Evolutionary conservation across 2,797 vertebrate genomes (phyloP), one percentile per base, ranked within the genome.

Genomic region (Falco naumanni): DNA sequence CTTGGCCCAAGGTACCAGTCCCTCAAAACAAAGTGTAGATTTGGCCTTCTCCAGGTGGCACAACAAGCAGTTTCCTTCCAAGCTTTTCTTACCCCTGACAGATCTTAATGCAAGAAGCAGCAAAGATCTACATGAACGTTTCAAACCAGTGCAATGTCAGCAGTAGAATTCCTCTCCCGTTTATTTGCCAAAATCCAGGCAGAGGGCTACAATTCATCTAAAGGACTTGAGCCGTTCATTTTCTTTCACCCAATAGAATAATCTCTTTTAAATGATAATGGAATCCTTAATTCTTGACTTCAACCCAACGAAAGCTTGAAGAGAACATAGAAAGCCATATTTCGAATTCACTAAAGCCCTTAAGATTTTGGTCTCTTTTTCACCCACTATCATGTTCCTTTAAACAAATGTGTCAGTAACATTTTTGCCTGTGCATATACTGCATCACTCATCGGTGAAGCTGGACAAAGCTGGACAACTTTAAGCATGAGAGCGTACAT

Each of bases 401-500:
- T n/a, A 76, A 81, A 81, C 41, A 84, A 89, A 70, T 2, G 29
- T 29, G 53, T 53, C 11, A 0, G 51, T 43, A 54, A n/a, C 13
- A 12, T 14, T 75, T 88, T 9, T 37, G 39, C 71, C 65, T 33
- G 4, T 26, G 54, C 8, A 11, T 24, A 2, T 0, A 15, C 79
- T 79, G 33, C 61, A 84, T 79, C 87, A 70, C 84, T 91, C 69
- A 28, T 16, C 1, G 0, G 3, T 1, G 10, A 65, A 41, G 53
- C 56, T 72, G 90, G 60, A 92, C 37, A 50, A 51, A 48, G 47
- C 56, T 64, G 91, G 59, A 89, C 34, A 20, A 8, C 33, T 12
- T n/a, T 22, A 60, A 1, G 7, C 0, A 9, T 12, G 61, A 37
- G 3, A 59, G 45, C 1, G 0, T 24, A 10, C 16, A 0, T 57